Conservation (phyloP, 2,888 invertebrate species). For the Scrobipalpa costella region DNA sequence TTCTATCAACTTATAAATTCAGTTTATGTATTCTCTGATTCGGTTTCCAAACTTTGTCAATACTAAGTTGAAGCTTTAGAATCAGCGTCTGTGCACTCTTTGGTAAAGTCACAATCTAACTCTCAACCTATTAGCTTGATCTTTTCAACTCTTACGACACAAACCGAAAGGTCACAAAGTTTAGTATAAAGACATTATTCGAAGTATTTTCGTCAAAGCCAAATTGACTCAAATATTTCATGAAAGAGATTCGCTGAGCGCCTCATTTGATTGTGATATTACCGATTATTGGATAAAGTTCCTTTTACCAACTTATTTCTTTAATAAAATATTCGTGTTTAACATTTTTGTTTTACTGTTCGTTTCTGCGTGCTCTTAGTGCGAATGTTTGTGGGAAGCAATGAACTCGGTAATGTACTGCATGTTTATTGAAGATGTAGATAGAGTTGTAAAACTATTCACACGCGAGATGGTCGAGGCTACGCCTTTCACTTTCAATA, state of each 20-base stretch:
- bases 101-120: background rate
- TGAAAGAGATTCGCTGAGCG: no score
- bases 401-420: background rate
- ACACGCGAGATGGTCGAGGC: slow-evolving; percentile 35
- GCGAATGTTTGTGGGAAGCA: background rate
- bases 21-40: background rate
- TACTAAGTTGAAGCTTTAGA: background rate
- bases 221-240: background rate
- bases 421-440: slow-evolving; percentile 10
- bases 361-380: no score
- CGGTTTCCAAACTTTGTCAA: background rate
- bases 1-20: background rate
- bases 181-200: background rate
- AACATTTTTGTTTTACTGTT: background rate
- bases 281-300: no score
- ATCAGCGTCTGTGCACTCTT: background rate
- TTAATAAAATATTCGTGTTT: background rate
- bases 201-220: background rate
- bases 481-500: slow-evolving; percentile 35
- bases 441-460: slow-evolving; percentile 24
- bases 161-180: background rate
- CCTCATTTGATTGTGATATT: no score
- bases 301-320: background rate
- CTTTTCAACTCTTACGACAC: background rate
- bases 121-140: slow-evolving; percentile 6